Percentiles rank a stretch among this genome's conserved stretches.
These are phyloP conservation scores for Danaus plexippus DNA, from an alignment of 1,140 invertebrate genomes.

Conservation along the genomic window DNA sequence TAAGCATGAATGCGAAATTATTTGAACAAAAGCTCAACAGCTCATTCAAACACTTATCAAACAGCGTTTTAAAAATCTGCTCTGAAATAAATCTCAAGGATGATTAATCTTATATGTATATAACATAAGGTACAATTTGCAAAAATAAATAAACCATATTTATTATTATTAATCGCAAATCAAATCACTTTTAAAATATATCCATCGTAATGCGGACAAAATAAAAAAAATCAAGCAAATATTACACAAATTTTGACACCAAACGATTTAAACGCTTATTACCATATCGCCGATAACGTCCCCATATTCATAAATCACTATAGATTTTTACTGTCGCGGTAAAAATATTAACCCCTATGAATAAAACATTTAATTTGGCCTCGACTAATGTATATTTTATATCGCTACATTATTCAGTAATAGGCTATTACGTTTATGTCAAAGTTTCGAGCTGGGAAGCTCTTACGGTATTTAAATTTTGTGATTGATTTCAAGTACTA, in stretches of 20 bases:
- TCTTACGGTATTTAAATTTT: too few relatives aligned
- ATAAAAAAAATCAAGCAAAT: too few relatives aligned
- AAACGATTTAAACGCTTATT: slow-evolving; percentile 9
- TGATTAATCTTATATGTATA: too few relatives aligned
- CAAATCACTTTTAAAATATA: too few relatives aligned
- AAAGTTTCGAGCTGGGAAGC: too few relatives aligned
- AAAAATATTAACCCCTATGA: slow-evolving; percentile 44
- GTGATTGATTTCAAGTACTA: too few relatives aligned
- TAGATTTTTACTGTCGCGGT: slow-evolving; percentile 32
- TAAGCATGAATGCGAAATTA: slow-evolving; percentile 9
- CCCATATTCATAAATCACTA: slow-evolving; percentile 28
- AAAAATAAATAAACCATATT: too few relatives aligned
- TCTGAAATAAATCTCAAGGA: neutral
- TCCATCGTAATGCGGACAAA: slow-evolving; percentile 8
- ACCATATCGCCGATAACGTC: slow-evolving; percentile 28
- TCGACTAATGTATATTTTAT: slow-evolving; percentile 28
- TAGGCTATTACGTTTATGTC: neutral
- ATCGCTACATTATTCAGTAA: slow-evolving; percentile 17
- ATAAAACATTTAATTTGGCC: slow-evolving; percentile 48
- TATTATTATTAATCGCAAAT: too few relatives aligned
- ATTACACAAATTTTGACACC: too few relatives aligned
- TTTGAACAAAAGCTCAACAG: slow-evolving; percentile 21
- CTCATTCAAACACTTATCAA: slow-evolving; percentile 10
- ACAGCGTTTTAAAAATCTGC: slow-evolving; percentile 17
- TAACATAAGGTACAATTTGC: too few relatives aligned